Base-by-base conservation (phyloP, 2,888 invertebrate genomes). In the Plebejus argus region DNA sequence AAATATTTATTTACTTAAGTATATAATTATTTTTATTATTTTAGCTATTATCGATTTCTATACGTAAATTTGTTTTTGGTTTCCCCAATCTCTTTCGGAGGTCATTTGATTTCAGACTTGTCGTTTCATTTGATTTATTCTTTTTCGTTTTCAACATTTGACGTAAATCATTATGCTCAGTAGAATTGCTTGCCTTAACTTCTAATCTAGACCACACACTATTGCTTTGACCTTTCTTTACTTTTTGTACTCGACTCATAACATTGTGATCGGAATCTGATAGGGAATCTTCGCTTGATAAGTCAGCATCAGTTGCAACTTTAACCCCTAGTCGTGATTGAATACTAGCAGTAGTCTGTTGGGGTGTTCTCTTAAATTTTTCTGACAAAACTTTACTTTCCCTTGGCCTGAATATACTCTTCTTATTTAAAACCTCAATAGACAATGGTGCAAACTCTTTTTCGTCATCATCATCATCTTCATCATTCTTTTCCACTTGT, bases 171-270 rank as follows among this genome's bases (percentile, higher is more conserved):
- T 84, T 91, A 78, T 85, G 84, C 74, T 82, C 80, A 81, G 78
- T 84, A 74, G 81, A 78, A 79, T 82, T 83, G 81, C 80, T 85
- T 53, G 84, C 82, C 81, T 86, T 87, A 76, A 79, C 85, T 81
- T 95, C 95, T 81, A 95, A 85, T 86, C 95, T 91, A 7, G 95
- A 92, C 95, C 95, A 95, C 6, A 95, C 95, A 84, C 91, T 95
- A 76, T 88, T 87, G 76, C 86, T 90, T 70, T 88, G 88, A 78
- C 82, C 82, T 84, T 88, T 87, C 70, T 83, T 86, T 15, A 93
- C 87, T 86, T 89, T 93, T 84, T 94, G 92, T 72, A 95, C 95
- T 83, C 94, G 92, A 83, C 95, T 95, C 85, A 94, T 93, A 20
- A 95, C 90, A 83, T 95, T 86, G 79, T 85, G 84, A 79, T 91